Conservation (phyloP, 2,113 vertebrate species). For the Stictonetta naevosa region DNA sequence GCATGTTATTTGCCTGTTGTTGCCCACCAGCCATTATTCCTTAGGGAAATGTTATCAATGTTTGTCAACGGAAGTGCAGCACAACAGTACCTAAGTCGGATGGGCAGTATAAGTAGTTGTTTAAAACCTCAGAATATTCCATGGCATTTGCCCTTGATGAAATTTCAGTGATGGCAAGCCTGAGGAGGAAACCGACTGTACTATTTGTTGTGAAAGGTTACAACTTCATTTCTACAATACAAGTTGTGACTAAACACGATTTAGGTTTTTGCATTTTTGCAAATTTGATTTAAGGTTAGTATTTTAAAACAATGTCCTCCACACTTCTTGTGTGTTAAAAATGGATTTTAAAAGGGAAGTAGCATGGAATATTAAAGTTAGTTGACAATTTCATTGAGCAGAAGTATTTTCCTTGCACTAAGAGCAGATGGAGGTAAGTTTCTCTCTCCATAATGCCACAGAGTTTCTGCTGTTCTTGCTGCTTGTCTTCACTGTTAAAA, state of each 20-base stretch:
- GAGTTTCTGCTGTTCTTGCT: not conserved
- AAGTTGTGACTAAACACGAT: not conserved
- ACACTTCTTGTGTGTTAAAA: not conserved
- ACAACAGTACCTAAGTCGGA: not conserved
- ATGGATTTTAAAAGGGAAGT: not conserved
- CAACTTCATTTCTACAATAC: not conserved
- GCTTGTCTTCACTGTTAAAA: not conserved
- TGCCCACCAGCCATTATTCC: not conserved
- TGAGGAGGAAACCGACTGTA: not conserved
- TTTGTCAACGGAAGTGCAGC: not conserved
- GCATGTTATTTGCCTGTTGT: not conserved
- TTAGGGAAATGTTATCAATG: not conserved
- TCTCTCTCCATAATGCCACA: not conserved
- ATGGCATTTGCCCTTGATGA: not conserved
- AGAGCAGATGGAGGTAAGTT: conserved; percentile 41
- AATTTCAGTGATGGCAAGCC: not conserved
- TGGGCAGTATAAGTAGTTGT: not conserved
- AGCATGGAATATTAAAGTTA: not conserved
- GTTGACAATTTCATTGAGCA: not conserved
- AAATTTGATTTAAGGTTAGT: not conserved
- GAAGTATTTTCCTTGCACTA: conserved; percentile 7
- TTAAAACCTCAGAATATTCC: not conserved
- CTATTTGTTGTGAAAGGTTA: not conserved
- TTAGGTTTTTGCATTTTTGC: not conserved
- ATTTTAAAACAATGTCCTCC: not conserved